Conservation (phyloP, 2,888 invertebrate species). For the Drosophila acutilabella region DNA sequence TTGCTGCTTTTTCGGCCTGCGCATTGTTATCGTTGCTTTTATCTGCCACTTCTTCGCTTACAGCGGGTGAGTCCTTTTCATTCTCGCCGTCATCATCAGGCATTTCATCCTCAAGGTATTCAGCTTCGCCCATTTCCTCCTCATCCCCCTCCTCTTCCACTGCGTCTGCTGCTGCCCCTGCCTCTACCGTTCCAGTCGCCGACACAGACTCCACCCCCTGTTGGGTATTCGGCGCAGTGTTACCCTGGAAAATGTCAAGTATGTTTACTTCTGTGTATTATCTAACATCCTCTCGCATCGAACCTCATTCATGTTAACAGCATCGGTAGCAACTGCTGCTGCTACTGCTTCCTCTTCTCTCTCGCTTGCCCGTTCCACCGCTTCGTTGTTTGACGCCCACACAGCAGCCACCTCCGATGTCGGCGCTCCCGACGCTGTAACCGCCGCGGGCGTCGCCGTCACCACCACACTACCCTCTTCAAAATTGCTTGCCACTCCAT, state of each 20-base stretch:
- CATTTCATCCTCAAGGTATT: slow-evolving; percentile 63
- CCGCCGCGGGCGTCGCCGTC: not conserved
- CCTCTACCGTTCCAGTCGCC: too few species aligned
- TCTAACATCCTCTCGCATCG: slow-evolving; percentile 25
- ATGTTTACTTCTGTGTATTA: slow-evolving; percentile 31
- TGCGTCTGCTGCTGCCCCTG: too few species aligned
- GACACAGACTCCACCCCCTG: slow-evolving; percentile 1
- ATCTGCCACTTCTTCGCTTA: slow-evolving; percentile 11
- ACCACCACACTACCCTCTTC: slow-evolving; percentile 8
- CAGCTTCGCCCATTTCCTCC: slow-evolving; percentile 54
- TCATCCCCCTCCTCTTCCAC: too few species aligned
- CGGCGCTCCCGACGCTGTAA: not conserved
- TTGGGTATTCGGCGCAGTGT: slow-evolving; percentile 16
- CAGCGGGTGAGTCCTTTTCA: slow-evolving; percentile 19
- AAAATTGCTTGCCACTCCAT: slow-evolving; percentile 40
- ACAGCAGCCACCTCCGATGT: not conserved
- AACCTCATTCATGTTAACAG: slow-evolving; percentile 63
- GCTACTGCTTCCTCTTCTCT: slow-evolving; percentile 25
- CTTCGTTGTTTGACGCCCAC: slow-evolving; percentile 29
- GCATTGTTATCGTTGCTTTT: slow-evolving; percentile 29
- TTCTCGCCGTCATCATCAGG: slow-evolving; percentile 39
- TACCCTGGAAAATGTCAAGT: slow-evolving; percentile 50
- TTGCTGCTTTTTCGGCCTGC: slow-evolving; percentile 23
- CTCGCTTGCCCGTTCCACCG: slow-evolving; percentile 7
- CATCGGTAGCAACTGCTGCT: slow-evolving; percentile 24